phyloP scores from a whole-genome alignment of 2,888 invertebrate species.

The Drosophila nigricruria region DNA sequence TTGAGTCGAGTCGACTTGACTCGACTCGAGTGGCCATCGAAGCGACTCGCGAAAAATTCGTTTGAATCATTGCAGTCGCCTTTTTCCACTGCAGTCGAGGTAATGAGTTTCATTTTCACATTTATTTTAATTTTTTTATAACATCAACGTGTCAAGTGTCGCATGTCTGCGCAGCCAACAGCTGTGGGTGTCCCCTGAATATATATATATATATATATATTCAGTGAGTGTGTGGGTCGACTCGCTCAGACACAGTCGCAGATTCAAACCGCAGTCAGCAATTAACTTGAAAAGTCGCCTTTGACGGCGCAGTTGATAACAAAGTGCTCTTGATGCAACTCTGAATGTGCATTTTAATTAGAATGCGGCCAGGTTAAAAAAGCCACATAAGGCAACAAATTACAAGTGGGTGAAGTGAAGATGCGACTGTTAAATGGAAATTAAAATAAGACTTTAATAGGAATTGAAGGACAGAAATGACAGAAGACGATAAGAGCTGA shows the following conservation, averaged over 20 bases:
- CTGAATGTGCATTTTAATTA: conserved; percentile 66
- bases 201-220: too few relatives aligned
- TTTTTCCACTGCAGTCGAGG: conserved; percentile 29
- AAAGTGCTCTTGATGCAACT: conserved; percentile 24
- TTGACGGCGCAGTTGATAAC: conserved; percentile 55
- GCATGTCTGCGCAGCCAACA: conserved; percentile 26
- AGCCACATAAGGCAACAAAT: conserved; percentile 37
- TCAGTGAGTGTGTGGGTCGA: conserved; percentile 19
- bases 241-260: conserved; percentile 15
- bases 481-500: neutral
- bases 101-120: conserved; percentile 64
- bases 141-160: conserved; percentile 67
- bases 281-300: conserved; percentile 69
- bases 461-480: neutral
- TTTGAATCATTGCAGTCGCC: conserved; percentile 52
- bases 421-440: conserved; percentile 9
- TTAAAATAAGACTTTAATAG: neutral
- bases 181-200: neutral
- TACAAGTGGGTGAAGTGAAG: conserved; percentile 25
- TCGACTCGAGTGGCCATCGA: conserved; percentile 43
- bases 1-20: conserved; percentile 11
- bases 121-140: conserved; percentile 26
- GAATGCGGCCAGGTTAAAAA: conserved; percentile 41
- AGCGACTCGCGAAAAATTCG: conserved; percentile 57
- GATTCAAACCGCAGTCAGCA: conserved; percentile 49